Evolutionary conservation across 1,140 invertebrate species (phyloP).

Genomic region (Tenebrio molitor): DNA sequence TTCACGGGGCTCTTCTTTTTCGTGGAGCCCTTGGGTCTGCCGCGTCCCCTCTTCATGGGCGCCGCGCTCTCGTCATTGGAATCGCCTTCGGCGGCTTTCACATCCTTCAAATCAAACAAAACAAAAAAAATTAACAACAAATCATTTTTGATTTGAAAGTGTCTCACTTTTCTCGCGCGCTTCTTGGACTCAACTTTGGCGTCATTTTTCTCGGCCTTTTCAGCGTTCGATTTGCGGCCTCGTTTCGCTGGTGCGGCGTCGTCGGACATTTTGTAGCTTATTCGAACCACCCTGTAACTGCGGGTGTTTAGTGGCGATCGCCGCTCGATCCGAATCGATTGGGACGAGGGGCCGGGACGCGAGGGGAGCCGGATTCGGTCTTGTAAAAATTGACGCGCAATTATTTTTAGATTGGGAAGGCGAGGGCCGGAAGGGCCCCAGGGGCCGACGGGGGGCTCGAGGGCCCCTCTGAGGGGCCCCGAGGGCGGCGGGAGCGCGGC

Average conservation of each 20-base stretch:
- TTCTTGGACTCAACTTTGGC: slow-evolving; percentile 58
- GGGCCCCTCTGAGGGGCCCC: background rate
- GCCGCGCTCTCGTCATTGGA: slow-evolving; percentile 50
- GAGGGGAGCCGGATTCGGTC: too few species aligned
- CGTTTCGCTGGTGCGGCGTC: slow-evolving; percentile 58
- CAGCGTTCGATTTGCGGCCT: slow-evolving; percentile 57
- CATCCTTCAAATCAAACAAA: background rate
- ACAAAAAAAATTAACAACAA: slow-evolving; percentile 10
- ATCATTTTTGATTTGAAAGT: too few species aligned
- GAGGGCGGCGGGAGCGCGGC: background rate
- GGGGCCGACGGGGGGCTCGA: background rate
- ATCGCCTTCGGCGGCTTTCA: background rate
- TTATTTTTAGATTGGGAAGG: too few species aligned
- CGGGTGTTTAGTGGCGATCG: too few species aligned
- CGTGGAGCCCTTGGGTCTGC: slow-evolving; percentile 62
- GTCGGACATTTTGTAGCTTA: slow-evolving; percentile 58
- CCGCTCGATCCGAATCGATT: too few species aligned
- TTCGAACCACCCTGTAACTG: slow-evolving; percentile 9
- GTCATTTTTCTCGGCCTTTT: slow-evolving; percentile 53
- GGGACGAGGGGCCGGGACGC: too few species aligned
- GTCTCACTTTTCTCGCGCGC: slow-evolving; percentile 56
- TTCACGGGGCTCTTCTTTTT: slow-evolving; percentile 60
- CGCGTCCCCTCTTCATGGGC: slow-evolving; percentile 60
- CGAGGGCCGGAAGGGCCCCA: background rate
- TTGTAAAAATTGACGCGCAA: slow-evolving; percentile 2